These are phyloP conservation scores for Rapana venosa DNA, from an alignment of 2,888 invertebrate genomes.

Conservation along the genomic window DNA sequence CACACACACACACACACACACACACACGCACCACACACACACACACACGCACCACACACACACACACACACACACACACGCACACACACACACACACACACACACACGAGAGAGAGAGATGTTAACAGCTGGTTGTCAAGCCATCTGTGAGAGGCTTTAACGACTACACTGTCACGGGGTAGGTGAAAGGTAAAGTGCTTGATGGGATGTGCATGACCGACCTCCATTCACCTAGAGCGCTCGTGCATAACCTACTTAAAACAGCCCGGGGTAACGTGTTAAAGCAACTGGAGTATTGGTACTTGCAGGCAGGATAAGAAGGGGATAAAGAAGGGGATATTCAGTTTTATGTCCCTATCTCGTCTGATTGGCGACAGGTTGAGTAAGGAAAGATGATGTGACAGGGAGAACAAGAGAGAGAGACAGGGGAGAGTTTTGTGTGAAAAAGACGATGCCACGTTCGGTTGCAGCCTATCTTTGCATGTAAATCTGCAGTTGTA, in stretches of 20 bases:
- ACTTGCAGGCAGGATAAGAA: neutral
- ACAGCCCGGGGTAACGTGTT: neutral
- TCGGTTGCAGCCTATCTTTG: neutral
- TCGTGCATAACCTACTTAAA: neutral
- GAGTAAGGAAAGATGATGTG: neutral
- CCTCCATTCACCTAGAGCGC: neutral
- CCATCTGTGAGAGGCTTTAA: neutral
- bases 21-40: neutral
- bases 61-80: conserved; percentile 21
- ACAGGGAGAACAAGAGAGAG: neutral
- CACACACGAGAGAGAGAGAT: neutral
- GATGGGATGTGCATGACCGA: neutral
- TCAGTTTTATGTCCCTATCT: too few relatives aligned
- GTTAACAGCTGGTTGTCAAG: neutral
- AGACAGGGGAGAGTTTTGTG: neutral
- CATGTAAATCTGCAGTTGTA: neutral
- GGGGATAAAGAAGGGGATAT: neutral
- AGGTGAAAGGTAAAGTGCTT: neutral
- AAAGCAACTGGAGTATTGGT: neutral
- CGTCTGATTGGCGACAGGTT: too few relatives aligned
- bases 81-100: neutral
- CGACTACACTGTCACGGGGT: neutral
- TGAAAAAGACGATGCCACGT: neutral
- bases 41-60: neutral
- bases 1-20: neutral